Evolutionary conservation across 2,888 invertebrate genomes (phyloP).

Genomic region (Julus scanicus): DNA sequence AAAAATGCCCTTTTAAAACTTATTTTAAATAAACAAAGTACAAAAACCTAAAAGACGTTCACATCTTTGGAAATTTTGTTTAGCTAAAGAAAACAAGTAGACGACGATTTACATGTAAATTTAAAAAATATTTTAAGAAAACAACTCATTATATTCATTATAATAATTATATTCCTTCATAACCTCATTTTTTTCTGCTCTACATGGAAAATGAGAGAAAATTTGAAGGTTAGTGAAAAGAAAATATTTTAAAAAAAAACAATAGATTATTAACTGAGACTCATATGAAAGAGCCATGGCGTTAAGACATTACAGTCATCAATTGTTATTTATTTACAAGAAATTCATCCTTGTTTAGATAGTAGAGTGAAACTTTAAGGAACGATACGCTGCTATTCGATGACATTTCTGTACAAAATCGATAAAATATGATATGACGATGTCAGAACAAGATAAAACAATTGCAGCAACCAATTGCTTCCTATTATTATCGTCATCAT

Average conservation of each 20-base stretch:
- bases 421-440: constrained; percentile 6
- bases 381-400: not conserved
- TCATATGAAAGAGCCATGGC: too few relatives aligned
- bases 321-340: not conserved
- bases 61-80: not conserved
- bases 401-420: not conserved
- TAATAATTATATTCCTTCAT: too few relatives aligned
- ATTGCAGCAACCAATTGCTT: constrained; percentile 36
- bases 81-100: not conserved
- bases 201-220: too few relatives aligned
- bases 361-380: not conserved
- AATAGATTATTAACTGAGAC: too few relatives aligned
- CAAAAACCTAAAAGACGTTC: too few relatives aligned
- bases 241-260: too few relatives aligned
- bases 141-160: too few relatives aligned
- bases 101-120: not conserved
- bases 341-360: not conserved
- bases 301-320: not conserved
- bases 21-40: too few relatives aligned
- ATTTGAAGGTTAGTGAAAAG: too few relatives aligned
- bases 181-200: too few relatives aligned
- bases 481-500: constrained; percentile 36
- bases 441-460: constrained; percentile 36
- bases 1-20: too few relatives aligned
- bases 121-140: too few relatives aligned